phyloP scores from a whole-genome alignment of 1,140 invertebrate genomes.

The Heliconius nattereri region DNA sequence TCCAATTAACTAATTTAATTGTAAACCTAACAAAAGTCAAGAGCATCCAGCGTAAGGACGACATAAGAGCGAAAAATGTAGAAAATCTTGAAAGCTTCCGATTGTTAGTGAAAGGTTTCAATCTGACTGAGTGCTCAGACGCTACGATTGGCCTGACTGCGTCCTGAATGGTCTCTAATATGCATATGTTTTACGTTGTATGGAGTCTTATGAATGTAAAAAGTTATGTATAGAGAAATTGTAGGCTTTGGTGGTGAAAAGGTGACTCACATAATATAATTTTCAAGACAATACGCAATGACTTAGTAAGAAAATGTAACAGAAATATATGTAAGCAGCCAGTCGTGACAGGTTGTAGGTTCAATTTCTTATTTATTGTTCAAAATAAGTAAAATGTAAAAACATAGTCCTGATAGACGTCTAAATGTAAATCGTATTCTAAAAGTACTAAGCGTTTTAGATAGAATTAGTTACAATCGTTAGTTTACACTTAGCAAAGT shows the following conservation, averaged over 20 bases:
- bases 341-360: background rate
- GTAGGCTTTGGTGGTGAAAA: background rate
- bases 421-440: background rate
- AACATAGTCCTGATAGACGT: too few relatives aligned
- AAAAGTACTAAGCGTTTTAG: background rate
- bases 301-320: too few relatives aligned
- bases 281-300: too few relatives aligned
- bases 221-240: background rate
- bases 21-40: background rate
- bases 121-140: constrained; percentile 43
- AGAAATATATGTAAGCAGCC: too few relatives aligned
- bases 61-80: constrained; percentile 48
- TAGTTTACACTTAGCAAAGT: background rate
- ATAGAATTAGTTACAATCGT: background rate
- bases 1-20: background rate
- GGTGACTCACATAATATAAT: too few relatives aligned
- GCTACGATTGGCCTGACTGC: constrained; percentile 29
- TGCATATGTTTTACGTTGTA: constrained; percentile 7
- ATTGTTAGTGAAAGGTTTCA: constrained; percentile 52
- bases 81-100: constrained; percentile 58
- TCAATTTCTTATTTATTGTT: too few relatives aligned
- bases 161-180: constrained; percentile 23
- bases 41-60: constrained; percentile 23
- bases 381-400: too few relatives aligned
- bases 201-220: background rate